A percentile compares a stretch with the other conserved stretches of the same genome.
These are phyloP conservation scores for Heliornis fulica DNA, from an alignment of 2,113 vertebrate species.

Conservation along the genomic window DNA sequence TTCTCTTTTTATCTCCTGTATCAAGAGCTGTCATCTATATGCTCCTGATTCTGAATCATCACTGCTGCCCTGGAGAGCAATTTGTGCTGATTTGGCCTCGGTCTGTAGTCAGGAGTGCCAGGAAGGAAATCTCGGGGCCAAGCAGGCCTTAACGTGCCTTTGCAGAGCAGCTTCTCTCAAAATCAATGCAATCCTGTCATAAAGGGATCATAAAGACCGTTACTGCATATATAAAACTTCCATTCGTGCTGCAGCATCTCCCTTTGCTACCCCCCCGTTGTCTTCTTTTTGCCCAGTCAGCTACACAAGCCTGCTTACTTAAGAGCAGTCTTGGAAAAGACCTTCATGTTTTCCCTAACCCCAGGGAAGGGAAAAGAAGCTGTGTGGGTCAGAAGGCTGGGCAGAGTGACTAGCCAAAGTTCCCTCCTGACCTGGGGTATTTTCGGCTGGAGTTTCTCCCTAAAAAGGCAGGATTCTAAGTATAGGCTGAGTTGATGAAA, in stretches of 20 bases:
- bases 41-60: not conserved
- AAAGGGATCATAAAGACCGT: not conserved
- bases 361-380: not conserved
- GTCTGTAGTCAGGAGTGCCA: not conserved
- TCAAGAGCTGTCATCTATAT: not conserved
- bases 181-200: not conserved
- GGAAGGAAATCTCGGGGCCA: not conserved
- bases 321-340: not conserved
- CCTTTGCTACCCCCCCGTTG: fast-evolving
- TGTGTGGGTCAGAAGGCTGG: not conserved
- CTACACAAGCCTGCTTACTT: not conserved
- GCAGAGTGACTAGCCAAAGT: not conserved
- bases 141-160: not conserved
- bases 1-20: not conserved
- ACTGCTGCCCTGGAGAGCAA: not conserved
- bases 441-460: not conserved
- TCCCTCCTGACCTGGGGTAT: not conserved
- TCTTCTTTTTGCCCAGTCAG: not conserved
- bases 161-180: not conserved
- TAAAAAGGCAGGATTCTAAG: not conserved
- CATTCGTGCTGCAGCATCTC: not conserved
- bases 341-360: not conserved
- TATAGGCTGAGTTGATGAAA: not conserved
- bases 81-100: not conserved
- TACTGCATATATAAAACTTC: not conserved